Conservation (phyloP, 1,140 invertebrate genomes). For the Lepidurus packardi region DNA sequence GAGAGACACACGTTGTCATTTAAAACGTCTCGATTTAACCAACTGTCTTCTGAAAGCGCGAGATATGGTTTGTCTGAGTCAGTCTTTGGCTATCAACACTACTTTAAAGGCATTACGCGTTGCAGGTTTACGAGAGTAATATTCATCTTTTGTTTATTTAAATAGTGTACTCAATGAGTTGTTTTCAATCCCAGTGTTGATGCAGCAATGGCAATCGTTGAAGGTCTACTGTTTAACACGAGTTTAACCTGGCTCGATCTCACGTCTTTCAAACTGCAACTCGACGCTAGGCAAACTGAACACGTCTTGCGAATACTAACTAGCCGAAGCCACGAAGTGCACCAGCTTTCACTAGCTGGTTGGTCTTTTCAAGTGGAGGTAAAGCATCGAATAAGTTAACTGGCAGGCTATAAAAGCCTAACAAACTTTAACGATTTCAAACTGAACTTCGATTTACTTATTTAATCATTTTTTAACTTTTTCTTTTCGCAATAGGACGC, state of each 20-base stretch:
- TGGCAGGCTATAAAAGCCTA: too few species aligned
- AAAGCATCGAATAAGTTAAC: neutral
- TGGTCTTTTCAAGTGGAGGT: constrained; percentile 29
- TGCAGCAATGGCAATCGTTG: constrained; percentile 24
- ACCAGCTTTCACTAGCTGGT: constrained; percentile 31
- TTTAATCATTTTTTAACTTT: neutral
- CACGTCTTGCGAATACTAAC: neutral
- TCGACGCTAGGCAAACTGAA: constrained; percentile 19
- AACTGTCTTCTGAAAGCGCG: constrained; percentile 24
- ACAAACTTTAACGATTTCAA: too few species aligned
- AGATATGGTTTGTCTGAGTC: constrained; percentile 31
- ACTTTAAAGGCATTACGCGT: constrained; percentile 24
- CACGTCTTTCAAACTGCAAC: constrained; percentile 8
- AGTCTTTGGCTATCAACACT: neutral
- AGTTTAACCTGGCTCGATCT: constrained; percentile 29
- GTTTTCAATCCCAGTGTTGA: constrained; percentile 23
- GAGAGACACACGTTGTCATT: neutral
- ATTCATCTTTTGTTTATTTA: neutral
- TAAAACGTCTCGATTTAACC: constrained; percentile 29
- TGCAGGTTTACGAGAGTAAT: constrained; percentile 26
- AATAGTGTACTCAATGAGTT: neutral
- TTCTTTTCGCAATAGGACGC: neutral
- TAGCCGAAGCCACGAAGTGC: neutral
- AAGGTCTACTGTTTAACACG: neutral
- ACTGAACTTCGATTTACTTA: neutral